Base-by-base conservation (phyloP, 2,113 vertebrate species). In the Trematocara zebra region DNA sequence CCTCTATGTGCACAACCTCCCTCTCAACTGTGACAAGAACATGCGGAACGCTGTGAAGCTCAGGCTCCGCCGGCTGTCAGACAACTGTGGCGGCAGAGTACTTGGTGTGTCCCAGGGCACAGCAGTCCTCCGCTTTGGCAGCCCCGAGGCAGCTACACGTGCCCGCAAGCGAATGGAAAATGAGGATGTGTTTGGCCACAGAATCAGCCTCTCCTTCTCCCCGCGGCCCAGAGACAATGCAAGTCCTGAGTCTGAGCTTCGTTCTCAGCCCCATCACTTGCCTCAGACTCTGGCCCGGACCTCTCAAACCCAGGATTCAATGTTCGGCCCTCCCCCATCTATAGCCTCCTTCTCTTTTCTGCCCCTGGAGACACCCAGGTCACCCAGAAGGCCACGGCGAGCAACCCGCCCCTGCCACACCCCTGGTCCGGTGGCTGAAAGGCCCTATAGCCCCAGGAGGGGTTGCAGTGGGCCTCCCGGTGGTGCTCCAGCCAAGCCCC, bases 81-180 rank as follows among this genome's bases (percentile, higher is more conserved):
- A 98, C 93, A 99, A 99, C 95, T 99, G 98, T 53, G 99, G 99
- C 1, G 99, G 99, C 81, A 99, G 99, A 92, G 98, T 99, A 91
- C 93, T 99, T 94, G 98, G 97, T 33, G 95, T 99, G 87, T 97
- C 97, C 5, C 97, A 97, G 26, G 97, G 97, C 95, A 96, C 96
- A 0, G 99, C 98, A 0, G 96, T 98, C 83, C 98, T 99, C 26
- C 97, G 99, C 26, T 99, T 99, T 85, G 89, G 97, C 83, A 99
- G 96, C 93, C 96, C 96, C 2, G 98, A 98, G 2, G 98, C 97
- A 0, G 99, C 99, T 1, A 97, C 98, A 3, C 97, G 99, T 2
- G 99, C 98, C 57, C 96, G 96, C 88, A 99, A 99, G 93, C 96
- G 99, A 83, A 99, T 99, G 98, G 98, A 99, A 88, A 98, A 99